phyloP scores from a whole-genome alignment of 2,888 invertebrate species.

The Caenorhabditis japonica region DNA sequence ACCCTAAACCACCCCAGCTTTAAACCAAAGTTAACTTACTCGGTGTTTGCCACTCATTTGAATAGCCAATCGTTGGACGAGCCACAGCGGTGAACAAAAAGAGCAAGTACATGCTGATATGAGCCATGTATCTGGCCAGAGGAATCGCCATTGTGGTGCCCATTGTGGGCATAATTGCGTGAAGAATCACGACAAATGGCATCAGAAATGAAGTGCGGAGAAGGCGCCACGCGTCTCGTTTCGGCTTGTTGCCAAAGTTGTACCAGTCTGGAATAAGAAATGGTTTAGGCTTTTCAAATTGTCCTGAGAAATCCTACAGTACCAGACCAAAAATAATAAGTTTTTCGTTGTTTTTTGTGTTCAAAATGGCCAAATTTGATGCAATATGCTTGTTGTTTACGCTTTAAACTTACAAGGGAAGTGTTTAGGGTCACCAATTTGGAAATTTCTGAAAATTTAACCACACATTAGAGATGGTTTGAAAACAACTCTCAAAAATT shows the following conservation, averaged over 20 bases:
- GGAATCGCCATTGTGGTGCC: conserved; percentile 51
- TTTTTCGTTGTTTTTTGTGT: too few species aligned
- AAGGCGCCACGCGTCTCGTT: conserved; percentile 53
- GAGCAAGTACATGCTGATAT: conserved; percentile 41
- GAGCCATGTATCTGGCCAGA: conserved; percentile 56
- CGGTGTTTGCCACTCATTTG: neutral
- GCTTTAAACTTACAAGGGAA: too few species aligned
- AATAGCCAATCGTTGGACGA: neutral
- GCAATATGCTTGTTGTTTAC: too few species aligned
- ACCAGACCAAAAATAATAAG: too few species aligned
- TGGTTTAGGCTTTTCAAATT: too few species aligned
- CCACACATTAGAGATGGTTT: too few species aligned
- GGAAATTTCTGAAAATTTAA: too few species aligned
- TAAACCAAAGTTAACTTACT: neutral
- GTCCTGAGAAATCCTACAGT: too few species aligned
- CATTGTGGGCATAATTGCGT: neutral
- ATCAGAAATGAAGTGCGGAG: conserved; percentile 54
- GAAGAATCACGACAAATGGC: conserved; percentile 50
- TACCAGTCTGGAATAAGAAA: conserved; percentile 56
- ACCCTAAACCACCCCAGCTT: too few species aligned
- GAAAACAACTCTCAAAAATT: too few species aligned
- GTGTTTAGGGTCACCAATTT: too few species aligned
- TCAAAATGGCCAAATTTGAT: too few species aligned
- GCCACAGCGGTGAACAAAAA: conserved; percentile 36
- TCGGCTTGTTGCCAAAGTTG: conserved; percentile 52